Base-by-base conservation (phyloP, 2,113 vertebrate species). In the Sterna hirundo region DNA sequence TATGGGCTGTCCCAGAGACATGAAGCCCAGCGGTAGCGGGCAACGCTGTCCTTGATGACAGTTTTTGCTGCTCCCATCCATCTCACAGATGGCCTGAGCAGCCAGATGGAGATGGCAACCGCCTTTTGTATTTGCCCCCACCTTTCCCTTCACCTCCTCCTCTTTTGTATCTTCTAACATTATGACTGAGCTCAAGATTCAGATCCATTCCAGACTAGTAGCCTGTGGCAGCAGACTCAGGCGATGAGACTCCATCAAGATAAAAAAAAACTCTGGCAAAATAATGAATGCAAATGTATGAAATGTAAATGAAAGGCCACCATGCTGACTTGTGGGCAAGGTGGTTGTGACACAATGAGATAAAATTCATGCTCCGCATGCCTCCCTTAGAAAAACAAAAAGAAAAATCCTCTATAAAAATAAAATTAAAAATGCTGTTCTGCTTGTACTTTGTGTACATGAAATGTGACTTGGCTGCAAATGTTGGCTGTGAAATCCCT, bases 401-500 rank as follows among this genome's bases (percentile, higher is more conserved):
- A 8, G 20, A 62, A 78, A 83, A 81, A 40, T 36, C 46, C n/a
- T 44, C 75, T 64, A 54, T 66, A 93, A 91, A 91, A 54, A 77
- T 69, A n/a, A 83, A 90, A 86, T 78, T 66, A 32, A 83, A 93
- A 91, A 90, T 54, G 47, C 42, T 52, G 14, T 52, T 85, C 47
- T 94, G 78, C 81, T 81, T 60, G 61, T 84, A 82, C 72, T 89
- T 95, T 62, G 58, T 86, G 51, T 76, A 89, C 2, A 10, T 86
- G 88, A 92, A 95, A 84, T 57, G 76, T 71, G 93, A 91, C 85
- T 92, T 92, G 91, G 54, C 58, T 91, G 30, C 47, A 80, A 91
- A 54, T 10, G 5, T 8, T 47, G 72, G 22, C 83, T 78, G 68
- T 69, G 68, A 86, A 90, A 88, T 49, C 64, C 62, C 68, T 70